Evolutionary conservation across 1,140 invertebrate species (phyloP).

Genomic region (Batillaria attramentaria): DNA sequence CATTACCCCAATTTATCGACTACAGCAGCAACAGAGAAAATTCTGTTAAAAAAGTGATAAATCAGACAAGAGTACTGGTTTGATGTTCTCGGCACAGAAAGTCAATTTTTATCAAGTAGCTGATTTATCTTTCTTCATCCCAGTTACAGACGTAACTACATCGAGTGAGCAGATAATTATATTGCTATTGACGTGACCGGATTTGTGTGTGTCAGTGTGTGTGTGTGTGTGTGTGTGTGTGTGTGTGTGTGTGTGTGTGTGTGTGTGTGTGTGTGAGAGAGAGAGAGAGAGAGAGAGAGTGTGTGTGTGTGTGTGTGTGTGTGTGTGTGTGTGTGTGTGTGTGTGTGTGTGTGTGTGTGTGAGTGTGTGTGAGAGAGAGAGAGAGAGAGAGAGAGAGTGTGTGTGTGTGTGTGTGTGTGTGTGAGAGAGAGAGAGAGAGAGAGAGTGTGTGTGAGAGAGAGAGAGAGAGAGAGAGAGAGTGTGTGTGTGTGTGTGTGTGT

Average conservation of each 20-base stretch:
- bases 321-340: neutral
- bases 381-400: neutral
- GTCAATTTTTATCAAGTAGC: no score
- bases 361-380: neutral
- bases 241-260: slow-evolving; percentile 10
- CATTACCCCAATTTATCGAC: no score
- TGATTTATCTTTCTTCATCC: no score
- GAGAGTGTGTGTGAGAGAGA: neutral
- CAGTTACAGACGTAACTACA: no score
- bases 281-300: neutral
- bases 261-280: slow-evolving; percentile 6
- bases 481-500: neutral
- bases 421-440: neutral
- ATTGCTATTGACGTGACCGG: no score
- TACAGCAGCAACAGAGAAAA: no score
- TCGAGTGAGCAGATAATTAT: no score
- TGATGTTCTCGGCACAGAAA: no score
- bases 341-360: neutral
- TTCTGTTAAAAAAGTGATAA: no score
- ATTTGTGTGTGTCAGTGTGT: slow-evolving; percentile 12
- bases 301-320: neutral
- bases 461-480: neutral
- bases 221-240: slow-evolving; percentile 11
- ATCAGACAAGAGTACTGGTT: no score
- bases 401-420: neutral